These are phyloP conservation scores for Sitta europaea DNA, from an alignment of 2,113 vertebrate genomes.

Conservation along the genomic window DNA sequence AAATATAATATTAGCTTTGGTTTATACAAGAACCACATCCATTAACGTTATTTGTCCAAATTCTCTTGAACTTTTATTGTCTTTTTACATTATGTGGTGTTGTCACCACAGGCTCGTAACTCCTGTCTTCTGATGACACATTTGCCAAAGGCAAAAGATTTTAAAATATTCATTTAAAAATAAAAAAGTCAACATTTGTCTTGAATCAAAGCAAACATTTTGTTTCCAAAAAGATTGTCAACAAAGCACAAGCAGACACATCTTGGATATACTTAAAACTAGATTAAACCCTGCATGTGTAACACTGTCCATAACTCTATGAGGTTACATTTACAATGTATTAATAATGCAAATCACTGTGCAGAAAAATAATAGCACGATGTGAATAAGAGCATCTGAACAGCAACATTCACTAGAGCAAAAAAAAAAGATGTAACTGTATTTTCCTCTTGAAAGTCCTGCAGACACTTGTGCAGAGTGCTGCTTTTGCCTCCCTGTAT, in stretches of 20 bases:
- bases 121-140: not conserved
- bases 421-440: not conserved
- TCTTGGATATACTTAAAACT: not conserved
- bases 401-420: not conserved
- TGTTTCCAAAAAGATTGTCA: not conserved
- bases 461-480: not conserved
- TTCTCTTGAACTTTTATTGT: not conserved
- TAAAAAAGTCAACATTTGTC: not conserved
- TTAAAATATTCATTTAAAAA: not conserved
- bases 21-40: not conserved
- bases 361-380: not conserved
- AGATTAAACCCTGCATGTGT: not conserved
- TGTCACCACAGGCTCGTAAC: not conserved
- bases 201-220: not conserved
- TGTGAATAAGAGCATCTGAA: not conserved
- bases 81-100: not conserved
- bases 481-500: not conserved
- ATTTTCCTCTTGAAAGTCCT: not conserved
- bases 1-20: not conserved
- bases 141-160: not conserved
- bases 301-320: not conserved
- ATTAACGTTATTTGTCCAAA: not conserved
- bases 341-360: not conserved
- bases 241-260: not conserved
- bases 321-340: not conserved